These are phyloP conservation scores for Choristoneura rosaceana DNA, from an alignment of 2,888 invertebrate genomes.

Conservation along the genomic window DNA sequence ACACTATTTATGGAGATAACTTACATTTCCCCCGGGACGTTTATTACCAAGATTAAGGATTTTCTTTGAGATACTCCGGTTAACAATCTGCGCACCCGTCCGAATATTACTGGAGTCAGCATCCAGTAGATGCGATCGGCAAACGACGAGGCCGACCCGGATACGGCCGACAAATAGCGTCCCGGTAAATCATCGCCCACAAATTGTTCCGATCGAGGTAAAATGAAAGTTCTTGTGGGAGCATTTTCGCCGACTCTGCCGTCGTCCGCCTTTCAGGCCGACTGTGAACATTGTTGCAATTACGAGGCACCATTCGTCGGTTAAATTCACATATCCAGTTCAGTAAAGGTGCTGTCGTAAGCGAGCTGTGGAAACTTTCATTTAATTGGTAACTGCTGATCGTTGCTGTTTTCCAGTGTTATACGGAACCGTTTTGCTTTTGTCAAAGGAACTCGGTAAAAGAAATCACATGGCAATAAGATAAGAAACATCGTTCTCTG, in stretches of 20 bases:
- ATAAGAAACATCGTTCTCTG: slow-evolving; percentile 44
- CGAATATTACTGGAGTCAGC: slow-evolving; percentile 62
- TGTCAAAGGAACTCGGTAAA: slow-evolving; percentile 18
- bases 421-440: slow-evolving; percentile 45
- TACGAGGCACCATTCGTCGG: slow-evolving; percentile 60
- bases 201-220: slow-evolving; percentile 49
- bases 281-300: slow-evolving; percentile 61
- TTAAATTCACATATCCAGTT: slow-evolving; percentile 54
- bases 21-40: slow-evolving; percentile 50
- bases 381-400: slow-evolving; percentile 27
- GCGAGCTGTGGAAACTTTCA: slow-evolving; percentile 28
- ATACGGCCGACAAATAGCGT: slow-evolving; percentile 60
- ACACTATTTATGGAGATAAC: slow-evolving; percentile 68
- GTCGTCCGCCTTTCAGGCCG: slow-evolving; percentile 48
- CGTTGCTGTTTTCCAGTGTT: slow-evolving; percentile 18
- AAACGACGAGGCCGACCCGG: slow-evolving; percentile 49
- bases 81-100: slow-evolving; percentile 45
- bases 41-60: slow-evolving; percentile 57
- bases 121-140: slow-evolving; percentile 49
- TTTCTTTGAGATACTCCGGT: slow-evolving; percentile 49
- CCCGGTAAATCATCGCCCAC: slow-evolving; percentile 63
- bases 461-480: slow-evolving; percentile 45
- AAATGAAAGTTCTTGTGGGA: slow-evolving; percentile 56
- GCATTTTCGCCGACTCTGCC: slow-evolving; percentile 53
- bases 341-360: slow-evolving; percentile 49